Conservation (phyloP, 2,797 vertebrate species). For the Manis javanica region DNA sequence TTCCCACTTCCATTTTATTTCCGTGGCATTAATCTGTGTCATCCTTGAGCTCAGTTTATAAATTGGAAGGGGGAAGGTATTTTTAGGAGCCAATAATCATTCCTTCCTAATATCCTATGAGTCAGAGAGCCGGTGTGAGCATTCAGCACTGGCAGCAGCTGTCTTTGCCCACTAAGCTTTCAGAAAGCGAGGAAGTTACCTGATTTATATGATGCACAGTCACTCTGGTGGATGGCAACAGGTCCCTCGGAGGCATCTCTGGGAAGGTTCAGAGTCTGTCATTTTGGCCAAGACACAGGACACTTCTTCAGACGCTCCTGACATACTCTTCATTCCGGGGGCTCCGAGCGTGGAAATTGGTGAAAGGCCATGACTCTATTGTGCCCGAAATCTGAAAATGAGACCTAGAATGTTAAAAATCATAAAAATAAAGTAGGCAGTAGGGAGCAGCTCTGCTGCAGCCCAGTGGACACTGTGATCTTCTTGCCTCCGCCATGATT, state of each 20-base stretch:
- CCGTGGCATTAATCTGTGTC: background rate
- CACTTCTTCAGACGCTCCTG: background rate
- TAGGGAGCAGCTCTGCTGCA: background rate
- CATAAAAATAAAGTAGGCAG: background rate
- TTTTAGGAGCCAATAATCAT: background rate
- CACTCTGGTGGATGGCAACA: background rate
- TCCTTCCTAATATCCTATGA: background rate
- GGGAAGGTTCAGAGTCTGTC: background rate
- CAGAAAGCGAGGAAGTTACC: background rate
- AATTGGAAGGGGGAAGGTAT: background rate
- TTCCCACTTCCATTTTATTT: background rate
- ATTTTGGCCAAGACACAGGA: background rate
- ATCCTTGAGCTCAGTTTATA: background rate
- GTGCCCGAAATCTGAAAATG: background rate
- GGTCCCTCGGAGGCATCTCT: background rate
- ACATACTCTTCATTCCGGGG: background rate
- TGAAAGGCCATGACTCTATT: background rate
- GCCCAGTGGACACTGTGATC: background rate
- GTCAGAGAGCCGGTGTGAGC: background rate
- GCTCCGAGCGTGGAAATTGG: background rate
- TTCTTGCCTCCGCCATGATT: background rate
- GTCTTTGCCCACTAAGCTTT: background rate
- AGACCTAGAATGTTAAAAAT: background rate
- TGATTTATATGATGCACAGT: background rate
- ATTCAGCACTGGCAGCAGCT: background rate